Evolutionary conservation across 2,113 vertebrate genomes (phyloP), one percentile per base, ranked within the genome.

Genomic region (Gallinago undulata): DNA sequence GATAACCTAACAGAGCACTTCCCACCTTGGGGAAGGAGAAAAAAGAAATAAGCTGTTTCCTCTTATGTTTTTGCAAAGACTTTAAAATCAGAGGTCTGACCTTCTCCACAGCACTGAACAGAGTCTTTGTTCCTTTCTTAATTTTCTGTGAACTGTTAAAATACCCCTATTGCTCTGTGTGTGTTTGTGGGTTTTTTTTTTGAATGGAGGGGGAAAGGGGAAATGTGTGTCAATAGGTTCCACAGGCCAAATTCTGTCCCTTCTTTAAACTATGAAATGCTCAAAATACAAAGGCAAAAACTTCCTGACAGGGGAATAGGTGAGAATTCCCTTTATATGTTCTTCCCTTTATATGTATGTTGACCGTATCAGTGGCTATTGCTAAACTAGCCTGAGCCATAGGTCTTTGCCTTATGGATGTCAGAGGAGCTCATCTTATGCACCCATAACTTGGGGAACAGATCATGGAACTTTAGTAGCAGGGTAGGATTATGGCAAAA

Each of bases 21-120:
- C 1, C 28, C 14, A 91, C 84, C 80, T 91, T 79, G 72, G 50
- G 69, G 64, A 78, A 89, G 74, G 91, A 91, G 73, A 64, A 79
- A 85, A 73, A 18, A 72, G 6, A 87, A 84, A 77, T 15, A 69
- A 87, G 37, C 4, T 27, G 4, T 81, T 85, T 82, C 48, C 11
- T 13, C 6, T 22, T 73, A 69, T 76, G 6, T 31, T 87, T 80
- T 68, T 64, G 25, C 31, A n/a, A 39, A 85, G 62, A 22, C 33
- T 66, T 86, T 74, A 69, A 53, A 90, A 77, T 8, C 24, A 60
- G 13, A 62, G 80, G 25, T 43, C 55, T 88, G 94, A 92, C 75
- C 59, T 93, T 77, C 73, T 63, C 25, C 17, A 30, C 33, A 83
- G 17, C 11, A 28, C 33, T 56, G n/a, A 93, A 17, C 1, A 57